Conservation (phyloP, 2,113 vertebrate species). For the Spea bombifrons region DNA sequence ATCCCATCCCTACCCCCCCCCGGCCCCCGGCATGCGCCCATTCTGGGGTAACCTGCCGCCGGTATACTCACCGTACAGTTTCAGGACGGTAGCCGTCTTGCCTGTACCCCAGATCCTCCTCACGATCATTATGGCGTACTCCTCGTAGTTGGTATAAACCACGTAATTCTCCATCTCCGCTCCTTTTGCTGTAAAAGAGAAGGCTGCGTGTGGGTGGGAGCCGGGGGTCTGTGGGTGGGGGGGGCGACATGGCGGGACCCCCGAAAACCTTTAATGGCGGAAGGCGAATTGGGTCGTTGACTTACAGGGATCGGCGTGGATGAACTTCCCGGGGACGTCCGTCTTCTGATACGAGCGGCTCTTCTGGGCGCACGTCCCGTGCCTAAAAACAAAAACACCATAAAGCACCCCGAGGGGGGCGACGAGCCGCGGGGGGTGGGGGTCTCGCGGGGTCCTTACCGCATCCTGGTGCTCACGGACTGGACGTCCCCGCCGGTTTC, state of each 20-base stretch:
- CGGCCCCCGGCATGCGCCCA: too few relatives aligned
- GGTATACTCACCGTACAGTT: constrained; percentile 74
- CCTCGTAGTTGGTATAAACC: constrained; percentile 82
- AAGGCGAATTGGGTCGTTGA: constrained; percentile 6
- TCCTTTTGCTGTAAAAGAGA: constrained; percentile 65
- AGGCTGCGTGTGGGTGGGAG: too few relatives aligned
- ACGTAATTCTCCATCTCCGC: constrained; percentile 72
- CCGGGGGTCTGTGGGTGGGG: too few relatives aligned
- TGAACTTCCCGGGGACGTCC: constrained; percentile 60
- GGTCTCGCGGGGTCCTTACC: constrained; percentile 52
- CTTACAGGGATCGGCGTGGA: constrained; percentile 63
- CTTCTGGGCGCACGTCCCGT: constrained; percentile 55
- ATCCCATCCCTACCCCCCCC: too few relatives aligned
- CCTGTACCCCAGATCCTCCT: constrained; percentile 65
- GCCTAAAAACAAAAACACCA: constrained; percentile 53
- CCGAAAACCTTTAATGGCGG: too few relatives aligned
- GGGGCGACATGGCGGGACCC: too few relatives aligned
- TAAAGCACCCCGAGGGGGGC: neutral
- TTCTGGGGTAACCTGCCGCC: neutral
- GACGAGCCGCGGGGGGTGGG: too few relatives aligned
- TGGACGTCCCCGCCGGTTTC: constrained; percentile 44
- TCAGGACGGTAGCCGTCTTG: constrained; percentile 60
- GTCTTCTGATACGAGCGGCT: constrained; percentile 62
- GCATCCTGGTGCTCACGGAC: constrained; percentile 56
- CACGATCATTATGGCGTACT: constrained; percentile 79